Conservation (phyloP, 1,140 invertebrate species). For the Spodoptera litura region DNA sequence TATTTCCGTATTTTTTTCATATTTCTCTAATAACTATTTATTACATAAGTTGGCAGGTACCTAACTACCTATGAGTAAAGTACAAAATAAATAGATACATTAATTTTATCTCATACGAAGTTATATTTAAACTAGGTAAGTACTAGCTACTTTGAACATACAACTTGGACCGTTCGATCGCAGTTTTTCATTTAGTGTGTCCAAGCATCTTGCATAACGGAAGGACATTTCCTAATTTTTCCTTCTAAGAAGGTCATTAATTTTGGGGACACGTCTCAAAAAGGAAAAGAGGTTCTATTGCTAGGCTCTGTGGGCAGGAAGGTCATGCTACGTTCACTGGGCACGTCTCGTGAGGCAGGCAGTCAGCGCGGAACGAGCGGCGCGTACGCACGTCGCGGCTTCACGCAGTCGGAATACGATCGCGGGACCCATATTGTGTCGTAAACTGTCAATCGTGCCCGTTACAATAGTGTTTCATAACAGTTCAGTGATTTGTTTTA, state of each 20-base stretch:
- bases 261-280: constrained; percentile 60
- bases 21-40: too few relatives aligned
- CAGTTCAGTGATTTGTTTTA: constrained; percentile 80
- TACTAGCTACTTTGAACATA: too few relatives aligned
- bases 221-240: constrained; percentile 17
- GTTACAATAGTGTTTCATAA: constrained; percentile 80
- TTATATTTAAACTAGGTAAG: too few relatives aligned
- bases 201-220: background rate
- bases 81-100: too few relatives aligned
- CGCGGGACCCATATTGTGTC: constrained; percentile 68
- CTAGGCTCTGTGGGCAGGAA: constrained; percentile 79
- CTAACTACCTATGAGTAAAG: too few relatives aligned
- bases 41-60: too few relatives aligned
- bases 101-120: too few relatives aligned
- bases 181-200: constrained; percentile 23
- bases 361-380: constrained; percentile 77
- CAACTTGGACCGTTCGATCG: background rate
- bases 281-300: constrained; percentile 73
- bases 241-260: constrained; percentile 45
- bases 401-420: constrained; percentile 55
- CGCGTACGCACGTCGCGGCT: constrained; percentile 73
- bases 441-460: constrained; percentile 62
- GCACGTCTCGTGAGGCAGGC: constrained; percentile 61
- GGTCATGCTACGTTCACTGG: constrained; percentile 77
- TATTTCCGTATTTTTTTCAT: too few relatives aligned